These are phyloP conservation scores for Picathartes gymnocephalus DNA, from an alignment of 2,113 vertebrate genomes.

Conservation along the genomic window DNA sequence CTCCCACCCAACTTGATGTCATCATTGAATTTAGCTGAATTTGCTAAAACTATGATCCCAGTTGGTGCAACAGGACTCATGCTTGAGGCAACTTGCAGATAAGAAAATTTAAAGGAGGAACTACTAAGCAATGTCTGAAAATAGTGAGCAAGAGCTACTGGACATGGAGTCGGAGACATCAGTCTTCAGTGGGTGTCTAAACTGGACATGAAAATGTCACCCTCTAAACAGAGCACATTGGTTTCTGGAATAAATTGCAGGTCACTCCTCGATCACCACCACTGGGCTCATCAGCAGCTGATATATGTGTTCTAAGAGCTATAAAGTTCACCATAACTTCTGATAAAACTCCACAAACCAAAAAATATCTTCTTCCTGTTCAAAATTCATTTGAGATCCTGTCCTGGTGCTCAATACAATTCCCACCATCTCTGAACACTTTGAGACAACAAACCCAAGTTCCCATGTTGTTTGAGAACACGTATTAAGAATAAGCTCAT, in stretches of 20 bases:
- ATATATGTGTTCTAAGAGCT: not conserved
- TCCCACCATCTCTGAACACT: not conserved
- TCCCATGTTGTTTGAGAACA: not conserved
- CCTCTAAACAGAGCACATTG: not conserved
- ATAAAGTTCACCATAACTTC: not conserved
- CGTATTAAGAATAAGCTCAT: rapidly evolving
- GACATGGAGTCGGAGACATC: not conserved
- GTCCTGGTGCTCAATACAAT: not conserved
- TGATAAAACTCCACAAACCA: not conserved
- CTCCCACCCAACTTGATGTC: not conserved
- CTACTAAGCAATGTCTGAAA: not conserved
- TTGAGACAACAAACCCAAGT: not conserved
- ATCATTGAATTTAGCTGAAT: not conserved
- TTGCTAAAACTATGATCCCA: not conserved
- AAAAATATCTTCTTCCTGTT: not conserved
- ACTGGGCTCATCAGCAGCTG: not conserved
- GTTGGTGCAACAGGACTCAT: not conserved
- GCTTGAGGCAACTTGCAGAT: not conserved
- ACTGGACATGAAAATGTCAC: not conserved
- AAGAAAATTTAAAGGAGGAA: not conserved
- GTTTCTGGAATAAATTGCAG: not conserved
- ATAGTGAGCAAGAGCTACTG: not conserved
- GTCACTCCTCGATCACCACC: not conserved
- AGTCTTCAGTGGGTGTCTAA: not conserved
- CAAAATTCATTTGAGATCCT: not conserved